A percentile compares a stretch with the other conserved stretches of the same genome.
These are phyloP conservation scores for Meteorus colon DNA, from an alignment of 2,888 invertebrate genomes.

Conservation along the genomic window DNA sequence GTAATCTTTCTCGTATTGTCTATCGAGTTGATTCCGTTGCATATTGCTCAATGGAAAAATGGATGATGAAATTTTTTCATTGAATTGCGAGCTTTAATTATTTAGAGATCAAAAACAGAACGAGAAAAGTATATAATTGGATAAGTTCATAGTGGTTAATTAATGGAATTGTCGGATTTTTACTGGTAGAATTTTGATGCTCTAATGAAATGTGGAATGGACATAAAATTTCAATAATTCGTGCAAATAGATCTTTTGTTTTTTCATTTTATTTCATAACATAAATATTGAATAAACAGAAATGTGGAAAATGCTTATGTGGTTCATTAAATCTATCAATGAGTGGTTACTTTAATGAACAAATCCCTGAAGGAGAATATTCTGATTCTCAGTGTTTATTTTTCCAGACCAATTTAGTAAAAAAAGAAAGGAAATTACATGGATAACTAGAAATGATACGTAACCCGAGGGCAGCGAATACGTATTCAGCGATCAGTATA, in stretches of 20 bases:
- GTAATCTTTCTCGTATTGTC: too few relatives aligned
- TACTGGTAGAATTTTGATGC: too few relatives aligned
- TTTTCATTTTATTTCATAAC: too few relatives aligned
- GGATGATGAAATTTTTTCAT: background rate
- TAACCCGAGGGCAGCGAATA: conserved; percentile 49
- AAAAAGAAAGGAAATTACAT: background rate
- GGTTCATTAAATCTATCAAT: too few relatives aligned
- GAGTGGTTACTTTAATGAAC: too few relatives aligned
- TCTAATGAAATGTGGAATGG: too few relatives aligned
- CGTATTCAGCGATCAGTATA: conserved; percentile 48
- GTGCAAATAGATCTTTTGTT: too few relatives aligned
- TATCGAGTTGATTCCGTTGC: background rate
- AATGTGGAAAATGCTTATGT: too few relatives aligned
- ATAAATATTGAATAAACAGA: too few relatives aligned
- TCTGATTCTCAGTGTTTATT: background rate
- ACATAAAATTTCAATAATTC: too few relatives aligned
- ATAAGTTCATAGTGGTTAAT: too few relatives aligned
- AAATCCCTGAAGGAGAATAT: background rate
- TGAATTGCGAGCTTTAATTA: background rate
- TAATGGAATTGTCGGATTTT: too few relatives aligned
- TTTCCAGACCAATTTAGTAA: background rate
- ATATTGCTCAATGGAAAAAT: background rate
- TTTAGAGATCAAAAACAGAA: background rate
- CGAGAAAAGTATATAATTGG: background rate
- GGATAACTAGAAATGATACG: conserved; percentile 44